Evolutionary conservation across 1,140 invertebrate species (phyloP), one percentile per base, ranked within the genome.

Genomic region (Eriocheir sinensis): DNA sequence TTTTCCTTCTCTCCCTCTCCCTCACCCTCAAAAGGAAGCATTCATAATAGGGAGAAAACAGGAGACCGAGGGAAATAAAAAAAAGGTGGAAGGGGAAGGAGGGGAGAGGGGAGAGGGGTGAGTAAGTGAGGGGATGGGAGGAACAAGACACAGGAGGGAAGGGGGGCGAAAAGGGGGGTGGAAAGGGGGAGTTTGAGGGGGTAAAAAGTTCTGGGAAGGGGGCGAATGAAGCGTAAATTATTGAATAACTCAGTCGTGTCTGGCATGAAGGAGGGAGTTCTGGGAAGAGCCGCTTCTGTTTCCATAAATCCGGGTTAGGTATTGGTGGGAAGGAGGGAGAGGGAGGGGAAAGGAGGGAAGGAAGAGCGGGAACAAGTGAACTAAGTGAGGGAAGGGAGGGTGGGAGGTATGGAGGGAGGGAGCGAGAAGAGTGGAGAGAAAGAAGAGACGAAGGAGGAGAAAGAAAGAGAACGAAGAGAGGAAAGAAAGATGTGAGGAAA

Each of bases 1-100:
- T 88, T 41, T 88, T n/a, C 60, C 60, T 72, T 17, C 36, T 88
- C 85, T 88, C 85, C 38, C 85, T 88, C 85, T 3, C n/a, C 27
- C 85, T 38, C 9, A n/a, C 85, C 9, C 34, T 88, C 30, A 83
- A 38, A 38, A 88, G 34, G 34, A n/a, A n/a, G 27, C 30, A 38
- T 12, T 34, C 12, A 38, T 15, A 8, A 83, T 12, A n/a, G 12
- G 12, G 36, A 38, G 80, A 34, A 32, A 34, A 40, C 3, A 40
- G 81, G 81, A 30, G 34, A 15, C 60, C n/a, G 60, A 72, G 60
- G 60, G 60, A 72, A n/a, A n/a, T 72, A n/a, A 72, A n/a, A n/a
- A n/a, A 72, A 15, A 72, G 60, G 12, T 15, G 81, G 3, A 30
- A 32, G 30, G 34, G 21, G 21, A 41, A 12, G 36, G 30, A 41